These are phyloP conservation scores for Rhinolophus sinicus DNA, from an alignment of 2,113 vertebrate genomes.

Conservation along the genomic window DNA sequence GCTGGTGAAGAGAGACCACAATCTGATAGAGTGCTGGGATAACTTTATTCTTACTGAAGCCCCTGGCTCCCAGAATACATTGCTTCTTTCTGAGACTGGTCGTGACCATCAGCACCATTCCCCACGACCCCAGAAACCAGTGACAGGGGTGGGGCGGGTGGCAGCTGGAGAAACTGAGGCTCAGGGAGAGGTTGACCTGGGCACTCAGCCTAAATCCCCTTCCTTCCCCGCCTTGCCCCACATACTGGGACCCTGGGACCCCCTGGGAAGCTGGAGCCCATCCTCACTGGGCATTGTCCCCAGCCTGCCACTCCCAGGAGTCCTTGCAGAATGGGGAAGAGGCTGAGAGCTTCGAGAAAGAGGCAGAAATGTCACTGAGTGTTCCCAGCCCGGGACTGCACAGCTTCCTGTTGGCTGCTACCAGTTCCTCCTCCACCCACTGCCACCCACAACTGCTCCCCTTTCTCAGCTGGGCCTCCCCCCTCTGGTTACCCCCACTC, in stretches of 20 bases:
- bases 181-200: no score
- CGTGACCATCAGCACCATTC: not conserved
- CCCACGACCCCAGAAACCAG: not conserved
- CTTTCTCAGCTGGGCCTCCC: no score
- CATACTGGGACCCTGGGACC: not conserved
- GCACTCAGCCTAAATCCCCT: not conserved
- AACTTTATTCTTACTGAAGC: not conserved
- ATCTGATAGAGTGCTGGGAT: not conserved
- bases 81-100: not conserved
- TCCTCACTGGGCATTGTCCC: not conserved
- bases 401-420: not conserved
- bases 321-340: slow-evolving; percentile 38
- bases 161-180: not conserved
- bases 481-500: not conserved
- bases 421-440: not conserved
- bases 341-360: not conserved
- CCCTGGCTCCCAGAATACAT: not conserved
- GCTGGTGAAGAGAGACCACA: not conserved
- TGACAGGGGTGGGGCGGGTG: rapidly evolving
- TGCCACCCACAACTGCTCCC: not conserved
- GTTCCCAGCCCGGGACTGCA: not conserved
- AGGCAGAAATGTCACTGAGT: not conserved
- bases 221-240: not conserved
- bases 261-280: not conserved
- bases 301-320: not conserved